Base-by-base conservation (phyloP, 2,888 invertebrate species). In the Phortica okadai region DNA sequence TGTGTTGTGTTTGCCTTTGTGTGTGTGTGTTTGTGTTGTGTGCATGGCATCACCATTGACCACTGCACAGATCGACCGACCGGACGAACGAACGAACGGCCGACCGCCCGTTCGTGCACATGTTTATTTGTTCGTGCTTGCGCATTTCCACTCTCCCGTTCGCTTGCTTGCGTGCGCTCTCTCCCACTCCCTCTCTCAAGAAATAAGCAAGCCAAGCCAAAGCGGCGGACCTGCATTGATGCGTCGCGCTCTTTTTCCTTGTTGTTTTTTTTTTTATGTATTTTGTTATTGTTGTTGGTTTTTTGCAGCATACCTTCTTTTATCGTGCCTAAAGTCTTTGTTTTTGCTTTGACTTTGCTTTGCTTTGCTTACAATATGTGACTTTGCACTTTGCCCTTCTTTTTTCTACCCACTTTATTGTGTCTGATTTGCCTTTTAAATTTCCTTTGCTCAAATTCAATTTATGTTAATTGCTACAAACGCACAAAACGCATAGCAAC, bases 41-140 rank as follows among this genome's bases (percentile, higher is more conserved):
- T 33, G 33, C 33, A 33, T 33, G 4, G 82, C 82, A 84, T 84
- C 84, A 83, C 85, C 84, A 78, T 81, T 80, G 77, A 75, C 76
- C 73, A 74, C 33, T 41, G n/a, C 50, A 45, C 70, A 84, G 84
- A 84, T 84, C 84, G 79, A 84, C 56, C 56, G 56, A 10, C 56
- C 21, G 21, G 21, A 21, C 21, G 21, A 21, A 21, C 21, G 21
- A 21, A 21, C 21, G 84, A 84, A 82, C 84, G 79, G 85, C 56
- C 56, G 56, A 10, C 56, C 56, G 56, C 8, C 56, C 56, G 56
- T 3, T 5, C n/a, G 56, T 62, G 11, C 16, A 54, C n/a, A 54
- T 54, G 54, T n/a, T 75, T 80, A 82, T 79, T 80, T 82, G 82
- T 77, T 78, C 82, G 74, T 76, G 78, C 75, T 45, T 82, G 77